Conservation (phyloP, 1,140 invertebrate species). For the Brachionus calyciflorus region DNA sequence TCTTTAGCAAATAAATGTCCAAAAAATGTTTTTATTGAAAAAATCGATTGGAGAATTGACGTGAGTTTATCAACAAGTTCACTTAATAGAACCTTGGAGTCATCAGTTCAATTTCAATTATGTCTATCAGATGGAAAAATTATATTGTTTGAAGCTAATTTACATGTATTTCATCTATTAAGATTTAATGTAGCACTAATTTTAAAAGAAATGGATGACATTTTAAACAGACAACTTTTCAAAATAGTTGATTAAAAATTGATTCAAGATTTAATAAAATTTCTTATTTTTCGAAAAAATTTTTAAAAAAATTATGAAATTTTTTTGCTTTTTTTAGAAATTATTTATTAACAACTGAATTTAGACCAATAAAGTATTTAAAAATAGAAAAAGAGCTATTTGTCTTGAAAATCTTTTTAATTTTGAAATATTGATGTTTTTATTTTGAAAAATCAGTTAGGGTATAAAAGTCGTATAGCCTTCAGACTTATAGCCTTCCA, state of each 20-base stretch:
- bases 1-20: not conserved
- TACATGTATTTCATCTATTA: slow-evolving; percentile 1
- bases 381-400: too few species aligned
- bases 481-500: too few species aligned
- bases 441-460: too few species aligned
- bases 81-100: slow-evolving; percentile 8
- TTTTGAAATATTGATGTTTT: too few species aligned
- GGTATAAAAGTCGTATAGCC: too few species aligned
- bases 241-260: slow-evolving; percentile 17
- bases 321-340: not conserved
- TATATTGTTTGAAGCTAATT: not conserved
- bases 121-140: slow-evolving; percentile 25
- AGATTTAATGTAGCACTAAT: slow-evolving; percentile 21
- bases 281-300: not conserved
- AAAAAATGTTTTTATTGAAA: not conserved
- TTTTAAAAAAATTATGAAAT: not conserved
- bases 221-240: slow-evolving; percentile 1
- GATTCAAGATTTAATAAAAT: not conserved
- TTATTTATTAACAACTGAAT: not conserved
- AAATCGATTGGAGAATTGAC: slow-evolving; percentile 29
- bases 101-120: not conserved
- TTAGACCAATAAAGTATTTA: too few species aligned
- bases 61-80: slow-evolving; percentile 33
- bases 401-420: too few species aligned
- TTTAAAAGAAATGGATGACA: slow-evolving; percentile 43